phyloP scores from a whole-genome alignment of 2,113 vertebrate species.

The Actenoides lindsayi region DNA sequence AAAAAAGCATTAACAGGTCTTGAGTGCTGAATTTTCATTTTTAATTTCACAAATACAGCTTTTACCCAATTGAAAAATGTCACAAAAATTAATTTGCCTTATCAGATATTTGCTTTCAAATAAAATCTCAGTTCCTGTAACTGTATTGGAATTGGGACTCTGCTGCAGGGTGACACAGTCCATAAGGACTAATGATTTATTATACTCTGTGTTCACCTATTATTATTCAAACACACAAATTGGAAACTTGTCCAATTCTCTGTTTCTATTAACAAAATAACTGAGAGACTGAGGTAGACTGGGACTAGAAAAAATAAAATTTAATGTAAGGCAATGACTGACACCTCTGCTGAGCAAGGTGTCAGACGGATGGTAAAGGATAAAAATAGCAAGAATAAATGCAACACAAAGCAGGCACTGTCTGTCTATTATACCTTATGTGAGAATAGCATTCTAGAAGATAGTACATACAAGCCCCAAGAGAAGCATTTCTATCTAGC shows the following conservation, averaged over 20 bases:
- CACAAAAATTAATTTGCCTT: constrained; percentile 71
- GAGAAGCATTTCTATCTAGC: not conserved
- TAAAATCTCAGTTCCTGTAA: constrained; percentile 36
- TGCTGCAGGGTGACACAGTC: not conserved
- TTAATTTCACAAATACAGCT: constrained; percentile 61
- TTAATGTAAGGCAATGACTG: not conserved
- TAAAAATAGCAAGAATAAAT: constrained; percentile 30
- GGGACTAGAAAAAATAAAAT: not conserved
- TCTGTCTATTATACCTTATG: not conserved
- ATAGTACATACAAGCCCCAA: not conserved
- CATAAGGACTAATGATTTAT: constrained; percentile 14
- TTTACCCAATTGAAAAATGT: constrained; percentile 54
- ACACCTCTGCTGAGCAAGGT: not conserved
- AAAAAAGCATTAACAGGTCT: constrained; percentile 64
- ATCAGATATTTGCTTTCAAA: constrained; percentile 56
- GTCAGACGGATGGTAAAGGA: not conserved
- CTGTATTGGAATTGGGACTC: not conserved
- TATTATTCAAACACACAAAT: constrained; percentile 15
- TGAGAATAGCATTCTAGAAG: not conserved
- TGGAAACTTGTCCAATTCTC: constrained; percentile 9
- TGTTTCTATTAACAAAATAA: constrained; percentile 11
- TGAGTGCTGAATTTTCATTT: constrained; percentile 27
- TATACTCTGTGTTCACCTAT: not conserved
- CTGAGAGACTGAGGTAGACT: not conserved
- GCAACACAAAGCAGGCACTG: not conserved